Evolutionary conservation across 1,140 invertebrate species (phyloP).

Genomic region (Heterodera carotae): DNA sequence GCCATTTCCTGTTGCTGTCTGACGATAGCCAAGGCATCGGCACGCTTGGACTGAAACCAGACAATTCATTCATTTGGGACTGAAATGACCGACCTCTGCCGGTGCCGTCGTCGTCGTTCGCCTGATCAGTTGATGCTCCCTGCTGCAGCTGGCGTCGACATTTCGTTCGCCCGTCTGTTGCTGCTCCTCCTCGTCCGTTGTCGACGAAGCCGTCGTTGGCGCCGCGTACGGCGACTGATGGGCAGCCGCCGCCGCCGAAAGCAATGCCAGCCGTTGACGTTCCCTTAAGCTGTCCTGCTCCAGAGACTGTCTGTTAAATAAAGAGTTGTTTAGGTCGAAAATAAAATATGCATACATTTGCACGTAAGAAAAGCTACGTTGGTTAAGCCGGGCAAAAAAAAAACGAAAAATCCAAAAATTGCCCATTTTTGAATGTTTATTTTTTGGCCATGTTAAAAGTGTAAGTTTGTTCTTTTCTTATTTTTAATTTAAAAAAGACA

Average conservation of each 20-base stretch:
- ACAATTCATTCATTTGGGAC: no score
- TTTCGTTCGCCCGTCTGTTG: neutral
- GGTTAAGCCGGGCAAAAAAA: no score
- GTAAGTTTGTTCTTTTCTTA: no score
- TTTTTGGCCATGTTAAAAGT: no score
- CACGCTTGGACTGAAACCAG: neutral
- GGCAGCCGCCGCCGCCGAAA: neutral
- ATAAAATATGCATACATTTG: no score
- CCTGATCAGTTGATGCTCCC: neutral
- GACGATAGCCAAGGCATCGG: neutral
- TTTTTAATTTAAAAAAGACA: no score
- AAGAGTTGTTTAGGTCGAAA: no score
- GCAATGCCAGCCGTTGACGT: neutral
- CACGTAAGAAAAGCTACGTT: no score
- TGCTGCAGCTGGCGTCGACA: neutral
- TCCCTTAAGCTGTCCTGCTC: slow-evolving; percentile 35
- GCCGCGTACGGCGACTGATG: neutral
- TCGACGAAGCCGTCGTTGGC: neutral
- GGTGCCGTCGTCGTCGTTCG: neutral
- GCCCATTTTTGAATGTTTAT: no score
- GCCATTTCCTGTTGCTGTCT: neutral
- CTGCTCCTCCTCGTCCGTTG: slow-evolving; percentile 7
- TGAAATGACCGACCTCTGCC: neutral
- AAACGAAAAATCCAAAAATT: no score
- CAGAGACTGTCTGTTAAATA: slow-evolving; percentile 11